Conservation (phyloP, 2,797 vertebrate species). For the Acrossocheilus fasciatus region DNA sequence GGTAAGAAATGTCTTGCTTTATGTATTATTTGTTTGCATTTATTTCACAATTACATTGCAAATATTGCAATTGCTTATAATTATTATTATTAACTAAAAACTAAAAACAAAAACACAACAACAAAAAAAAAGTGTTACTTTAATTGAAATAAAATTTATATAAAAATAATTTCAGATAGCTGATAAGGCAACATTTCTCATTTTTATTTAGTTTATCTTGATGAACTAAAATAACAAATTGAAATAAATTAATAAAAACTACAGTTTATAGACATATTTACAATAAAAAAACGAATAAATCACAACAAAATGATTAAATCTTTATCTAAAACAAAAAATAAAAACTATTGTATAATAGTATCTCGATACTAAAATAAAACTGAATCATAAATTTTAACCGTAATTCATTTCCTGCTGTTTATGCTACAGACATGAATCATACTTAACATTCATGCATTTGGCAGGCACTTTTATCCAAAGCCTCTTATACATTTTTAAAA, state of each 20-base stretch:
- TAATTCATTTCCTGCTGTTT: background rate
- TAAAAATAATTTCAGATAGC: too few species aligned
- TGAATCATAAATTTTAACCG: background rate
- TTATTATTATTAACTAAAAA: background rate
- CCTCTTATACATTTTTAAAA: too few species aligned
- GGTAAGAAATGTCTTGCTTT: background rate
- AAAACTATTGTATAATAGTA: background rate
- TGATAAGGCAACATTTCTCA: background rate
- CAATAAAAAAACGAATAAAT: background rate
- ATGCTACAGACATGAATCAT: background rate
- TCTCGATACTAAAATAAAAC: background rate
- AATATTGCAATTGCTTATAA: background rate
- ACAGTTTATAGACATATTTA: too few species aligned
- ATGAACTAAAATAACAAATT: too few species aligned
- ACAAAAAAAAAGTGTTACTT: background rate
- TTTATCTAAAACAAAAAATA: background rate
- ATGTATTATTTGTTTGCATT: background rate
- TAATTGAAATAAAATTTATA: background rate
- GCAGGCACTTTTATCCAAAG: background rate
- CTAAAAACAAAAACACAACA: background rate
- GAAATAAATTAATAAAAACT: too few species aligned
- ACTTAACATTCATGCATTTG: background rate
- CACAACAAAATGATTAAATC: background rate
- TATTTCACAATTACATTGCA: background rate
- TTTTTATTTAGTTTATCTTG: too few species aligned